Evolutionary conservation across 2,113 vertebrate species (phyloP), one percentile per base, ranked within the genome.

Genomic region (Bujurquina vittata): DNA sequence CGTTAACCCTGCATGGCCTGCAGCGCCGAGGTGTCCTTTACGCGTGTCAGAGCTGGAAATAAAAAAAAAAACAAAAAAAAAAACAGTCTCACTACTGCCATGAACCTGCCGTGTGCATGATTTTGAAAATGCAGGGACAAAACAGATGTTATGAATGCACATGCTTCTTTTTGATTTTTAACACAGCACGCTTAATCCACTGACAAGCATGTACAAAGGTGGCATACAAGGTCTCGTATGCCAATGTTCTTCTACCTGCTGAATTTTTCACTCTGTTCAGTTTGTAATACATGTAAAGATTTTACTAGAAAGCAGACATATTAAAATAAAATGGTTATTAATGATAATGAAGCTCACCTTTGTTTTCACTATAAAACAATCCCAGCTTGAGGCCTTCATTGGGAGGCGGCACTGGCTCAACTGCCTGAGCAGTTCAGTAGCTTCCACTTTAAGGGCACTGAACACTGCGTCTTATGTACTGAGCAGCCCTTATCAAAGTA

Each of bases 391-490:
- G 40, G 40, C 12, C 40, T 43, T 43, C 40, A 43, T 43, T 3
- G 3, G 40, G 11, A 43, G 11, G 3, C 14, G 11, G 11, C 3
- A 11, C n/a, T 43, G 62, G 11, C 12, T 65, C 12, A 1, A 10
- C n/a, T 43, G 40, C 62, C 0, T 43, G 62, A 65, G 23, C n/a
- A 43, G 22, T 22, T 65, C 37, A 46, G 62, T 0, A 43, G 0
- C 7, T 65, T 2, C 43, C 14, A 43, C n/a, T 65, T 65, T 14
- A 17, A 43, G 62, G n/a, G 6, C 52, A 63, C 37, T 26, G 37
- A 43, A 65, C 12, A 65, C 0, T 5, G n/a, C 0, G 4, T 43
- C 62, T 65, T 26, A 43, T 0, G 1, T 40, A 65, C 12, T 43
- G 7, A 65, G 62, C 2, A 23, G 40, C n/a, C 35, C 62, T 43